phyloP scores from a whole-genome alignment of 2,797 vertebrate species.

The Xenops minutus region DNA sequence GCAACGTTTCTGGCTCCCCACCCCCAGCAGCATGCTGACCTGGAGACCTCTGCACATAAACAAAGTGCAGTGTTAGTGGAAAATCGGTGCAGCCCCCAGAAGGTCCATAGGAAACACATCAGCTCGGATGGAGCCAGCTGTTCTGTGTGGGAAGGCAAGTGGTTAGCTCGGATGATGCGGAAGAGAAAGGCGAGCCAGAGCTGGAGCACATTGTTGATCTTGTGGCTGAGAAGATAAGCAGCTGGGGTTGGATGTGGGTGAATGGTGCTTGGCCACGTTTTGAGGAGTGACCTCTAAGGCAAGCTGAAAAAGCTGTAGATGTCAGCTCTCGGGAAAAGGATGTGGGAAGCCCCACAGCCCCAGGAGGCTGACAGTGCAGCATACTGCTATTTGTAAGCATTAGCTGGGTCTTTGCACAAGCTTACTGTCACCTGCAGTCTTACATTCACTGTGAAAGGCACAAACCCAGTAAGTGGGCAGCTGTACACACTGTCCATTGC shows the following conservation, averaged over 20 bases:
- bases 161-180: neutral
- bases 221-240: neutral
- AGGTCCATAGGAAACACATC: neutral
- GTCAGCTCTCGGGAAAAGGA: neutral
- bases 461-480: neutral
- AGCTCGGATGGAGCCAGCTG: constrained; percentile 14
- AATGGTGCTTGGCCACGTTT: rapidly evolving
- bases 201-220: neutral
- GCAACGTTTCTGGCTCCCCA: neutral
- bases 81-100: constrained; percentile 10
- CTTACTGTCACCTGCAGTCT: neutral
- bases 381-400: neutral
- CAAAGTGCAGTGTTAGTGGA: neutral
- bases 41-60: constrained; percentile 38
- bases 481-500: rapidly evolving
- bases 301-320: neutral
- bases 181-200: neutral
- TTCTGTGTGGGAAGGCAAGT: neutral
- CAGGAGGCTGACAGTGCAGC: neutral
- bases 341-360: neutral
- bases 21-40: neutral
- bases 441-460: neutral
- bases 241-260: neutral
- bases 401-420: neutral
- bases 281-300: neutral